These are phyloP conservation scores for Pseudonaja textilis DNA, from an alignment of 2,113 vertebrate genomes.

Conservation along the genomic window DNA sequence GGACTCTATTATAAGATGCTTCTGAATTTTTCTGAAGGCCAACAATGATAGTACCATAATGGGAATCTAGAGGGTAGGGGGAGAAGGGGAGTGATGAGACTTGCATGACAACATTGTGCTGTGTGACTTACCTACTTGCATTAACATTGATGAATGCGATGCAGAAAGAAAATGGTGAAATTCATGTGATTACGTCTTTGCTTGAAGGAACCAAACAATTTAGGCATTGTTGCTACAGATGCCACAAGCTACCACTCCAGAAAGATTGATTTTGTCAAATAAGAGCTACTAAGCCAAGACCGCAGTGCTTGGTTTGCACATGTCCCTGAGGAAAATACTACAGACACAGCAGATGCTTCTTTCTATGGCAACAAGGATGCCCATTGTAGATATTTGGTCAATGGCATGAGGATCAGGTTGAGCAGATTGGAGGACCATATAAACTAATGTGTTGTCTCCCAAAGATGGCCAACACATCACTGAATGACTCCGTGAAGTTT, in stretches of 20 bases:
- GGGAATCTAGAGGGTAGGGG: neutral
- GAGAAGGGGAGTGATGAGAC: neutral
- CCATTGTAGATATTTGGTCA: neutral
- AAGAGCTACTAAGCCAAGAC: neutral
- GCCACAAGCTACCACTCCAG: neutral
- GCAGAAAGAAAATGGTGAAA: neutral
- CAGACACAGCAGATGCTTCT: neutral
- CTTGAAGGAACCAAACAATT: neutral
- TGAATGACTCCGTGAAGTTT: neutral
- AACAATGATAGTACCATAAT: neutral
- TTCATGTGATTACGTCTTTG: neutral
- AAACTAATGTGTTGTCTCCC: neutral
- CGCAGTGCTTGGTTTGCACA: neutral
- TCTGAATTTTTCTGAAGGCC: neutral
- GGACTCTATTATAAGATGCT: neutral
- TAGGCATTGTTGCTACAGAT: neutral
- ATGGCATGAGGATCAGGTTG: neutral
- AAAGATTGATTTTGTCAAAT: neutral
- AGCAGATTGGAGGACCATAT: neutral
- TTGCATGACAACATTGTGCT: neutral
- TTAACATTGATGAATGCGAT: neutral
- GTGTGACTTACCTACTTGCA: neutral
- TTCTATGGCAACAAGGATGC: conserved; percentile 4
- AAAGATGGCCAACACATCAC: neutral
- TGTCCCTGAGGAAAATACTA: neutral